Evolutionary conservation across 2,797 vertebrate genomes (phyloP), one percentile per base, ranked within the genome.

Genomic region (Eulemur mongoz): DNA sequence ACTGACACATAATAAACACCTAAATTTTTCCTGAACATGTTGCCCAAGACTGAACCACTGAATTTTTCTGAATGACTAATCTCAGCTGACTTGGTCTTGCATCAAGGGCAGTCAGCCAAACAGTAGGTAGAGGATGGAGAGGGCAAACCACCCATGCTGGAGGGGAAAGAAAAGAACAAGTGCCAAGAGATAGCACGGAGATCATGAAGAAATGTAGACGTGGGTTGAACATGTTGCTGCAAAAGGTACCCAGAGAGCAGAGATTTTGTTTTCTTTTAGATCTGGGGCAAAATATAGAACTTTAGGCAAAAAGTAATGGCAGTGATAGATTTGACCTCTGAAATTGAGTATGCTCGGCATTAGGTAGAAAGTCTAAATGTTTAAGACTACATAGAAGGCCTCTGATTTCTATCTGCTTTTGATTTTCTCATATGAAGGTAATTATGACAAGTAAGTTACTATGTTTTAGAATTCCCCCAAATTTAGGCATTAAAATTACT

Each of bases 1-100:
- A 80, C 38, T 82, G 69, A n/a, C 27, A 76, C n/a, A 20, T 84
- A 95, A 76, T 86, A 73, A 97, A 90, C 86, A 93, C 43, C 63
- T 59, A 54, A 93, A 84, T 91, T 30, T 93, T 96, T 96, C 85
- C 67, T 87, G 65, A 95, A 59, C 54, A 81, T 87, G 54, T 94
- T 96, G 52, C 85, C 40, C 67, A 93, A 84, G 52, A 91, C n/a
- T 52, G 40, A 96, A 81, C 67, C 65, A 72, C 72, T 48, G 40
- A 65, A 52, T 81, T 83, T 93, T 91, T 63, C 78, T 65, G n/a
- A 93, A 78, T 95, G 79, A 93, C 83, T 93, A 70, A 86, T 80
- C 40, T 95, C 80, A 78, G 52, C 75, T 94, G 86, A 97, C 80
- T 95, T 94, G 57, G 63, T 84, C 86, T 86, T 94, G 4, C 65